Evolutionary conservation across 1,140 invertebrate genomes (phyloP).

Genomic region (Pogonomyrmex californicus): DNA sequence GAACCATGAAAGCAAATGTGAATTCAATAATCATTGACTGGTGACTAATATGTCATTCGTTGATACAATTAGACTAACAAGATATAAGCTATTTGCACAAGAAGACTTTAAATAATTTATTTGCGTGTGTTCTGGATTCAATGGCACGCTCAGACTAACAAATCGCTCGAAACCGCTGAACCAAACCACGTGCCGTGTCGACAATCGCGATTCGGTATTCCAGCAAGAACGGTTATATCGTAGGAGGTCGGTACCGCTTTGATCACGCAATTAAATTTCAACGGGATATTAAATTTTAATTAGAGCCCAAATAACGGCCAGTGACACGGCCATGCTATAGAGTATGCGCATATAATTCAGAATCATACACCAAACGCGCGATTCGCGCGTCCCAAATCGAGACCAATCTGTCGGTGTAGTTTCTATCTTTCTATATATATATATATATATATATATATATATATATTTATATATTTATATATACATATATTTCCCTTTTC

Average conservation of each 20-base stretch:
- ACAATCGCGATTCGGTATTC: slow-evolving; percentile 40
- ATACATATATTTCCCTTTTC: neutral
- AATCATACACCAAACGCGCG: slow-evolving; percentile 50
- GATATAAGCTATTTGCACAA: neutral
- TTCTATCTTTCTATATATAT: neutral
- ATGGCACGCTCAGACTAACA: slow-evolving; percentile 31
- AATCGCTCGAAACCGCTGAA: slow-evolving; percentile 30
- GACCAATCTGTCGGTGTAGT: neutral
- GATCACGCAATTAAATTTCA: slow-evolving; percentile 75
- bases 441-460: neutral
- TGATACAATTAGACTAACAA: neutral
- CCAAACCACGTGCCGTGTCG: slow-evolving; percentile 11
- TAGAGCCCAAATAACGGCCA: slow-evolving; percentile 67
- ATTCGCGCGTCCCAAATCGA: slow-evolving; percentile 18
- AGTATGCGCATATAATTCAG: slow-evolving; percentile 56
- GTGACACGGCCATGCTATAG: neutral
- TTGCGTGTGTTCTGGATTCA: slow-evolving; percentile 6
- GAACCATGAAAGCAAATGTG: neutral
- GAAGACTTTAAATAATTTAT: slow-evolving; percentile 48
- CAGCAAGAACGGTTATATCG: slow-evolving; percentile 2
- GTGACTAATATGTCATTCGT: neutral
- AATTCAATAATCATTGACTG: neutral
- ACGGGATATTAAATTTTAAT: slow-evolving; percentile 78
- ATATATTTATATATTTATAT: neutral
- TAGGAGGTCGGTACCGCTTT: slow-evolving; percentile 37